Percentiles rank a stretch among this genome's conserved stretches.
Conservation (phyloP, 2,797 vertebrate genomes). For the Morelia viridis region DNA sequence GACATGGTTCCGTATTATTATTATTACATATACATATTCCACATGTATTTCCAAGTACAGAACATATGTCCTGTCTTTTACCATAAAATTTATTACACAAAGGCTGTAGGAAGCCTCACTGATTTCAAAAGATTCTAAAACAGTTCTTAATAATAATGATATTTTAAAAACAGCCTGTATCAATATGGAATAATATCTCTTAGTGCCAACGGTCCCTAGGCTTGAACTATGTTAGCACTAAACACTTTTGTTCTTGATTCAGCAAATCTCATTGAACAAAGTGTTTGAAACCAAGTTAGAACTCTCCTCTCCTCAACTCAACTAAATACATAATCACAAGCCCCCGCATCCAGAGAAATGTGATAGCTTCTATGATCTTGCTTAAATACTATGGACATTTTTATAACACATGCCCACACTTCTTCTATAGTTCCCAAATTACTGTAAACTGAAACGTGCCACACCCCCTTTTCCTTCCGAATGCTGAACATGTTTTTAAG, state of each 20-base stretch:
- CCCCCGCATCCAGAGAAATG: not conserved
- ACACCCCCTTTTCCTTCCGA: not conserved
- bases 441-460: slow-evolving; percentile 20
- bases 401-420: not conserved
- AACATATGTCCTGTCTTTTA: not conserved
- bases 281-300: no score
- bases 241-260: not conserved
- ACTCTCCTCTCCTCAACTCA: not conserved
- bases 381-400: not conserved
- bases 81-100: not conserved
- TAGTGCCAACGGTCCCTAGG: not conserved
- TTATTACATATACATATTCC: not conserved
- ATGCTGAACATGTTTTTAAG: slow-evolving; percentile 20
- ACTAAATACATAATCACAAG: not conserved
- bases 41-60: not conserved
- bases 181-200: not conserved
- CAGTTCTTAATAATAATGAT: not conserved
- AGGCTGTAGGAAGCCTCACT: not conserved
- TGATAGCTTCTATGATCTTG: not conserved
- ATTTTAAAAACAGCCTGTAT: not conserved
- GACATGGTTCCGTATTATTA: not conserved
- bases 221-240: not conserved
- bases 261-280: not conserved
- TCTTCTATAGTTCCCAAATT: not conserved
- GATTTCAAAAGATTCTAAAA: not conserved